Percentiles rank a stretch among this genome's conserved stretches.
These are phyloP conservation scores for Halesus radiatus DNA, from an alignment of 1,140 invertebrate species.

Conservation along the genomic window DNA sequence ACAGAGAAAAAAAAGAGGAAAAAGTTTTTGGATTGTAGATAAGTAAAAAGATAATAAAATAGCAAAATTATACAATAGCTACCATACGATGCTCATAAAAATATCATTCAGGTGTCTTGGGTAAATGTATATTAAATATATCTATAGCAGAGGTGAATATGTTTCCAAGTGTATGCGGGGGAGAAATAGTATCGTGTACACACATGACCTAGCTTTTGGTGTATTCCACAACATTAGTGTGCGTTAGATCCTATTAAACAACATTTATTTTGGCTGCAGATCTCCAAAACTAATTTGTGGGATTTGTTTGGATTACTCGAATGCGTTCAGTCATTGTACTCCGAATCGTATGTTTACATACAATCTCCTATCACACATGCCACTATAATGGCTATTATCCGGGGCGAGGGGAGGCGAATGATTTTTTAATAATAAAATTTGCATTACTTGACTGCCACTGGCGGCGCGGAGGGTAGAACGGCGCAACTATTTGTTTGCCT, in stretches of 20 bases:
- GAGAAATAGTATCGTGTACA: no score
- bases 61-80: no score
- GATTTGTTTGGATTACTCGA: slow-evolving; percentile 15
- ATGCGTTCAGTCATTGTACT: slow-evolving; percentile 6
- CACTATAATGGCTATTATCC: slow-evolving; percentile 19
- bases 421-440: slow-evolving; percentile 34
- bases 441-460: slow-evolving; percentile 9
- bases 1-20: no score
- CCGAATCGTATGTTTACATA: background rate
- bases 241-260: background rate
- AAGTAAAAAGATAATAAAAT: no score
- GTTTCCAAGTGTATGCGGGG: no score
- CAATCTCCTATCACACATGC: slow-evolving; percentile 29
- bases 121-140: no score
- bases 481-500: background rate
- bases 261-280: background rate
- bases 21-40: no score
- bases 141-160: no score
- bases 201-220: no score
- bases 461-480: background rate
- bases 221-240: no score
- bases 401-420: background rate
- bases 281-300: background rate
- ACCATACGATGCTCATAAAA: no score
- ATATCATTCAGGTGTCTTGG: no score